phyloP scores from a whole-genome alignment of 2,113 vertebrate genomes.

The Pterocles burchelli region DNA sequence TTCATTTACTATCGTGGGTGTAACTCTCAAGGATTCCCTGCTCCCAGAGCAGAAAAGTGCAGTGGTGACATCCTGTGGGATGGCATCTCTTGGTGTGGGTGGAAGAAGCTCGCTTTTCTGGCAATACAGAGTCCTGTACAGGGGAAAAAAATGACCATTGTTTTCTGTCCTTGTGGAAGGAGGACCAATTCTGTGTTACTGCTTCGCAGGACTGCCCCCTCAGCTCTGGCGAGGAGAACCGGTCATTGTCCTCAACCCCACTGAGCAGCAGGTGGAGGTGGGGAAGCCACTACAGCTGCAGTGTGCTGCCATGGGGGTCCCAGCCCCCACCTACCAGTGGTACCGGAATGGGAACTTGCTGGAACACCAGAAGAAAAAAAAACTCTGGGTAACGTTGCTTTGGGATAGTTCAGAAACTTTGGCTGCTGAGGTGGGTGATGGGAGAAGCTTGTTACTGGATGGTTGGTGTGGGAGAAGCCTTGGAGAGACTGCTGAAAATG shows the following conservation, averaged over 20 bases:
- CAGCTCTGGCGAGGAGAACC: slow-evolving; percentile 79
- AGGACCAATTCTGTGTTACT: background rate
- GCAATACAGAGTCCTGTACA: background rate
- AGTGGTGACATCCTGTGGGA: background rate
- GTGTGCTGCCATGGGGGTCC: slow-evolving; percentile 82
- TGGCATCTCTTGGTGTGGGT: background rate
- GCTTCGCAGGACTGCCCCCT: slow-evolving; percentile 61
- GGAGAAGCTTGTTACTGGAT: background rate
- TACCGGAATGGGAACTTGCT: slow-evolving; percentile 80
- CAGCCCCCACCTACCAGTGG: slow-evolving; percentile 85
- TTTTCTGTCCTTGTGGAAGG: background rate
- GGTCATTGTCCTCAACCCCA: slow-evolving; percentile 75
- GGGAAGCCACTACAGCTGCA: slow-evolving; percentile 68
- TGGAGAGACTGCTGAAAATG: background rate
- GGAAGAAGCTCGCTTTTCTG: background rate
- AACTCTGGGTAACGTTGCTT: slow-evolving; percentile 71
- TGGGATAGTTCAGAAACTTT: background rate
- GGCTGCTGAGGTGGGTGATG: background rate
- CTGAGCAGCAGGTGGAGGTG: slow-evolving; percentile 51
- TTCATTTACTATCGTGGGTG: background rate
- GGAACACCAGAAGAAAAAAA: slow-evolving; percentile 66
- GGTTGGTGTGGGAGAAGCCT: background rate
- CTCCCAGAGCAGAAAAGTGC: background rate
- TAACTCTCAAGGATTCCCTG: background rate
- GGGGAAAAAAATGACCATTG: accelerated